Base-by-base conservation (phyloP, 2,113 vertebrate genomes). In the Chiloscyllium plagiosum region DNA sequence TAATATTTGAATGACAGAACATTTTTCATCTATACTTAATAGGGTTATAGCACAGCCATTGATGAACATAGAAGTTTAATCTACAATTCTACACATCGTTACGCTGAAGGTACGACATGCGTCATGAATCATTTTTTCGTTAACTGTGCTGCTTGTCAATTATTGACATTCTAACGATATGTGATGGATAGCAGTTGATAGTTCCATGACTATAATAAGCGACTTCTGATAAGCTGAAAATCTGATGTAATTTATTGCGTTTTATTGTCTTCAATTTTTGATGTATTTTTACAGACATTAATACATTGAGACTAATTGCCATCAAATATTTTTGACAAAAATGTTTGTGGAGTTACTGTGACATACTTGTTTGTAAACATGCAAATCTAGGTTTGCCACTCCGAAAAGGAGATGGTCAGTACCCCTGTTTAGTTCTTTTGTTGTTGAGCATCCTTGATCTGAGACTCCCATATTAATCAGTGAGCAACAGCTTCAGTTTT, bases 41-140 rank as follows among this genome's bases (percentile, higher is more conserved):
- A 98, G 98, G 83, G 96, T 86, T 95, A 96, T 97, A 96, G 96
- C 96, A 94, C 96, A 96, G 96, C 96, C 95, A 97, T 97, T 96
- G 66, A 96, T 76, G 70, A 2, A 92, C 96, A 95, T 0, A 97
- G 97, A 69, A 13, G 96, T 95, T 96, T 97, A 97, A 96, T 96
- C 24, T 72, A 95, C 94, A 95, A 95, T 72, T 72, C 94, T 50
- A 95, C 42, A 33, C 50, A 61, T 61, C 87, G 12, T 90, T n/a
- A 76, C 26, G 19, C 94, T 95, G 94, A 95, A 95, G 94, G 94
- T 95, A 95, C 17, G 42, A 29, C 68, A 72, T 7, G 47, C 3
- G 33, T 12, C 13, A 56, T 22, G 22, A 50, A 87, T 87, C 24
- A 87, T 12, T 89, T 29, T 33, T 33, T 33, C 8, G 33, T 33